phyloP scores from a whole-genome alignment of 2,113 vertebrate genomes.

The Hippopotamus amphibius region DNA sequence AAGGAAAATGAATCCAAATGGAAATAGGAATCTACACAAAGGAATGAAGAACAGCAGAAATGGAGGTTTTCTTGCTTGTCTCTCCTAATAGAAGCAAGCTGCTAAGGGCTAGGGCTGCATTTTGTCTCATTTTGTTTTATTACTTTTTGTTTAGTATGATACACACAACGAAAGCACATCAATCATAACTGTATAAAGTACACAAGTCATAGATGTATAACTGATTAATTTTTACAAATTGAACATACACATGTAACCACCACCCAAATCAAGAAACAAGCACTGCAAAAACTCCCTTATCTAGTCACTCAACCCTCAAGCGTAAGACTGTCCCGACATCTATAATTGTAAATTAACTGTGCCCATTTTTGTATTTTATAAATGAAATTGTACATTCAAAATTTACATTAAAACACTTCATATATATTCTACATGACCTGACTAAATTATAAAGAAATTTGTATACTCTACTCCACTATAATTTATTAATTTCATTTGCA shows the following conservation, averaged over 20 bases:
- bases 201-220: not conserved
- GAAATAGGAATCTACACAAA: not conserved
- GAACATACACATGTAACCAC: not conserved
- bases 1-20: not conserved
- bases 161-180: not conserved
- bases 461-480: not conserved
- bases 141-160: not conserved
- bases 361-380: not conserved
- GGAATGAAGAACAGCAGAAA: not conserved
- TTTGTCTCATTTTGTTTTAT: not conserved
- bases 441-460: not conserved
- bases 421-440: not conserved
- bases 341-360: not conserved
- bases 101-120: not conserved
- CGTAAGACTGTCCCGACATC: not conserved
- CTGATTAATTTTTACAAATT: not conserved
- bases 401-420: not conserved
- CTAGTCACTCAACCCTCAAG: not conserved
- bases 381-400: not conserved
- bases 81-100: not conserved
- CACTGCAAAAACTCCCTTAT: not conserved
- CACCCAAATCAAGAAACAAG: not conserved
- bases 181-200: not conserved
- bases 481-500: not conserved
- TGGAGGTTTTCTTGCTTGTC: not conserved